Percentiles rank a stretch among this genome's conserved stretches.
phyloP scores from a whole-genome alignment of 1,140 invertebrate genomes.

The Augochlora pura region DNA sequence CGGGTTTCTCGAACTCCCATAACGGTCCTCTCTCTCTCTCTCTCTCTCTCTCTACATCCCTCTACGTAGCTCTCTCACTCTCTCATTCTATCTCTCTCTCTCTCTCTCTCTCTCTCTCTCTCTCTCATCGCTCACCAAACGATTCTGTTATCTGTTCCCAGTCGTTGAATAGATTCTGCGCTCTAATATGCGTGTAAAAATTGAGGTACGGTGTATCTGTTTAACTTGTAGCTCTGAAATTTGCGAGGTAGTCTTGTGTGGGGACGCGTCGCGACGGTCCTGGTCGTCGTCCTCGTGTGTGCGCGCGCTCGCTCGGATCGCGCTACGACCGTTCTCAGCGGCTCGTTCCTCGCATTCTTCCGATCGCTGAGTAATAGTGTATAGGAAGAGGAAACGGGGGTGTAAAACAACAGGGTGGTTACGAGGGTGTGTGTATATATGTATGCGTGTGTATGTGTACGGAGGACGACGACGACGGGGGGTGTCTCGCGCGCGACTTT shows the following conservation, averaged over 20 bases:
- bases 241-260: conserved; percentile 72
- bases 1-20: not conserved
- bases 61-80: not conserved
- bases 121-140: not conserved
- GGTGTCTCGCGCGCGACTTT: not conserved
- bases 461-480: not conserved
- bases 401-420: not conserved
- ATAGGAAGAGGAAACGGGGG: not conserved
- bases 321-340: not conserved
- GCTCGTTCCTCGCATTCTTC: not conserved
- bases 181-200: conserved; percentile 37
- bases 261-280: conserved; percentile 43
- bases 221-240: conserved; percentile 52
- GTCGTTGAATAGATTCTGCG: conserved; percentile 36
- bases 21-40: not conserved
- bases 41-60: conserved; percentile 13
- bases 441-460: not conserved
- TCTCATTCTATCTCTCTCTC: conserved; percentile 13
- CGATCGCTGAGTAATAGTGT: no score
- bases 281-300: not conserved
- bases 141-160: not conserved
- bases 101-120: not conserved
- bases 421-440: no score
- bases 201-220: conserved; percentile 47
- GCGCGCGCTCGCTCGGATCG: not conserved